phyloP scores from a whole-genome alignment of 2,797 vertebrate genomes.

The Cyprinodon diabolis region DNA sequence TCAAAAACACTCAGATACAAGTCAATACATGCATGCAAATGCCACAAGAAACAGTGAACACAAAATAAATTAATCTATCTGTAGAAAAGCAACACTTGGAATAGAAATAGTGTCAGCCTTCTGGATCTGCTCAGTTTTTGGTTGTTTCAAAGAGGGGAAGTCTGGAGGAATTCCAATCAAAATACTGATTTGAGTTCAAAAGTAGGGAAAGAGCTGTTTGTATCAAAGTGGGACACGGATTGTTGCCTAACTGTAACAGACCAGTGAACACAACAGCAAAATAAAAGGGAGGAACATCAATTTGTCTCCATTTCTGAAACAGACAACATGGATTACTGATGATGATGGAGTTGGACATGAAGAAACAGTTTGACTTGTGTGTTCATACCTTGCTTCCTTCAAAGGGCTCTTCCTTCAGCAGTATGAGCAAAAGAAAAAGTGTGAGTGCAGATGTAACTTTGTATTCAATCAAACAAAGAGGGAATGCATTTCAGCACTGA shows the following conservation, averaged over 20 bases:
- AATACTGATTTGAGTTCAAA: slow-evolving; percentile 41
- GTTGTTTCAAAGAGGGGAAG: slow-evolving; percentile 18
- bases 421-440: slow-evolving; percentile 59
- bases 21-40: slow-evolving; percentile 38
- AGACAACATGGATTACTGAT: slow-evolving; percentile 63
- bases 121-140: slow-evolving; percentile 18
- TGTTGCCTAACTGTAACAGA: slow-evolving; percentile 46
- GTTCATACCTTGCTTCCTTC: slow-evolving; percentile 84
- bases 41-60: slow-evolving; percentile 14
- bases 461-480: slow-evolving; percentile 54
- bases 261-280: slow-evolving; percentile 54
- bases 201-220: slow-evolving; percentile 65
- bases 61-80: slow-evolving; percentile 21
- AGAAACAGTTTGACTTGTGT: slow-evolving; percentile 52
- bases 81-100: slow-evolving; percentile 13
- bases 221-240: slow-evolving; percentile 51
- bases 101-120: slow-evolving; percentile 17
- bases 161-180: slow-evolving; percentile 38
- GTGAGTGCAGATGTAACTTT: slow-evolving; percentile 66
- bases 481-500: slow-evolving; percentile 45
- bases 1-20: slow-evolving; percentile 24
- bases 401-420: slow-evolving; percentile 86
- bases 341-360: slow-evolving; percentile 55
- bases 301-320: slow-evolving; percentile 50
- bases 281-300: slow-evolving; percentile 62